Evolutionary conservation across 2,797 vertebrate genomes (phyloP).

Genomic region (Cryptoprocta ferox): DNA sequence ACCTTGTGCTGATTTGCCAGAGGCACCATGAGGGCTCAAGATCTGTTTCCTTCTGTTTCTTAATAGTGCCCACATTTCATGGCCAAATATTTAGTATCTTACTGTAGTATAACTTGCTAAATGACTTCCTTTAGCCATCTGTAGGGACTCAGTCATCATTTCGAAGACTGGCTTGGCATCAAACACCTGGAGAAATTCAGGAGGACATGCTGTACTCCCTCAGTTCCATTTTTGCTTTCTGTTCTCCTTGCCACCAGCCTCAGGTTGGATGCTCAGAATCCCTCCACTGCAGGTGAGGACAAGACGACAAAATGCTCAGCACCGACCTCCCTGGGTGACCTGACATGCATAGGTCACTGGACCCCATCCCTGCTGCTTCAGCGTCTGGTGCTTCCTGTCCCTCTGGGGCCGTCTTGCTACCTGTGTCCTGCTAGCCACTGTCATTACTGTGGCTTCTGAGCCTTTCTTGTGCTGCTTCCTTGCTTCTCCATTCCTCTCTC

Average conservation of each 20-base stretch:
- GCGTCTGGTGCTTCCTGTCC: background rate
- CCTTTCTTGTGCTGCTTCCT: background rate
- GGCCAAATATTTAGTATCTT: slow-evolving; percentile 24
- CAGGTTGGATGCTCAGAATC: background rate
- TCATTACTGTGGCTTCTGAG: background rate
- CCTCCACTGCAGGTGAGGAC: background rate
- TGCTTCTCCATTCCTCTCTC: background rate
- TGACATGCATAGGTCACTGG: background rate
- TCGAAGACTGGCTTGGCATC: background rate
- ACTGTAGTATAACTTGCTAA: background rate
- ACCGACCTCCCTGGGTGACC: background rate
- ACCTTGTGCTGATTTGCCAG: background rate
- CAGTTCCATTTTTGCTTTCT: background rate
- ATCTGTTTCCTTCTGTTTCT: slow-evolving; percentile 53
- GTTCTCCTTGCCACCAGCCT: background rate
- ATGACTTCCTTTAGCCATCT: slow-evolving; percentile 17
- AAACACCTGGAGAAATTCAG: background rate
- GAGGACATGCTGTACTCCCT: background rate
- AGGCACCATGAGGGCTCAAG: background rate
- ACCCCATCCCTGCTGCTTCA: background rate
- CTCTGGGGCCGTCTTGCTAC: background rate
- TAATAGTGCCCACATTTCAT: background rate
- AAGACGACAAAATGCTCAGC: background rate
- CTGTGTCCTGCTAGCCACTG: background rate
- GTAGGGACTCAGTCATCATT: slow-evolving; percentile 19